Base-by-base conservation (phyloP, 2,888 invertebrate species). In the Scrobipalpa atriplicella region DNA sequence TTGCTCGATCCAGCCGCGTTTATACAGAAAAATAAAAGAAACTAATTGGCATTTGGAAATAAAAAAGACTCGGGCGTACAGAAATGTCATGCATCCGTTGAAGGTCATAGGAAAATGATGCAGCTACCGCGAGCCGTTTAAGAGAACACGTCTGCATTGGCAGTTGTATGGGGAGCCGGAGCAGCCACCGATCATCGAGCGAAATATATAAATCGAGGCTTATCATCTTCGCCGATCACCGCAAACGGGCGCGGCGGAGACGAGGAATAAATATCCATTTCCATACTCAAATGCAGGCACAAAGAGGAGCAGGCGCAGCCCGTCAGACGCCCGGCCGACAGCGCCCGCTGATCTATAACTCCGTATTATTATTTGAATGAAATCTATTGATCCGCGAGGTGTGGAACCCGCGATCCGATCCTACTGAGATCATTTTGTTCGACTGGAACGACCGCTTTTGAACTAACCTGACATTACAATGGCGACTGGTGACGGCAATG, bases 291-390 rank as follows among this genome's bases (percentile, higher is more conserved):
- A 85, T 80, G 83, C 84, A 80, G 77, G 77, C 81, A 82, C 81
- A 83, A 82, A 79, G 80, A 78, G 75, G 73, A 74, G 74, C 76
- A 69, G 73, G 71, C 71, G 73, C 74, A 68, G 74, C 77, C 76
- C 75, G 81, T 77, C 78, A 73, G 74, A 72, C 79, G 78, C 72
- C 73, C 54, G 54, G 64, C 71, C 64, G 81, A 78, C 85, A 81
- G 77, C 77, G 73, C 71, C 75, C 73, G 77, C 84, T 92, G 90
- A 92, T 92, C 92, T 92, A 92, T 90, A 92, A 91, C 91, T 87
- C 86, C 91, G 89, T 91, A 87, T 92, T 91, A 92, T 92, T 91
- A 91, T 92, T 92, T 92, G 90, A 92, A 91, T 86, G 89, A 91
- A 88, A 91, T 91, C 92, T 92, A 92, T 90, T 87, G 91, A 90